Percentiles rank a stretch among this genome's conserved stretches.
Conservation (phyloP, 2,888 invertebrate species). For the Drosophila leonis region DNA sequence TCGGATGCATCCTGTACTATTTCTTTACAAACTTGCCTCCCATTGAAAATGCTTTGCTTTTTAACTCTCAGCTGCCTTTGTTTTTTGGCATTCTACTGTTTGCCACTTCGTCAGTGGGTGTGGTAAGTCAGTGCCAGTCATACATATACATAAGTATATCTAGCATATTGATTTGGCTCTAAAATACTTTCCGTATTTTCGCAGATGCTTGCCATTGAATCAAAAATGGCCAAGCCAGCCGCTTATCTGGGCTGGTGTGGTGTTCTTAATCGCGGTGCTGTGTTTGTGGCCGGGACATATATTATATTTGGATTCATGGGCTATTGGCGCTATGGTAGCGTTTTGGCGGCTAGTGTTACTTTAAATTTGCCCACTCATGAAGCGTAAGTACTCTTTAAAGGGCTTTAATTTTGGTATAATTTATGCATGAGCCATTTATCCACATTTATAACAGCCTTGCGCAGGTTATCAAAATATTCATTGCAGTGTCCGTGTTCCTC, state of each 20-base stretch:
- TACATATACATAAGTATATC: too few relatives aligned
- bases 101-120: constrained; percentile 92
- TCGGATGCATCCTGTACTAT: constrained; percentile 89
- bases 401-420: background rate
- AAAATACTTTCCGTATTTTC: too few relatives aligned
- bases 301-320: constrained; percentile 95
- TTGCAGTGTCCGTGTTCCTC: constrained; percentile 93
- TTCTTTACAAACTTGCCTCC: constrained; percentile 89
- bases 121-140: constrained; percentile 87
- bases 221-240: constrained; percentile 95
- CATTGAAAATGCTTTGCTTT: constrained; percentile 75
- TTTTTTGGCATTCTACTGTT: constrained; percentile 96
- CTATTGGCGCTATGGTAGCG: constrained; percentile 93
- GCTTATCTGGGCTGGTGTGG: constrained; percentile 95
- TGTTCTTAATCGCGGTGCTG: constrained; percentile 94
- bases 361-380: constrained; percentile 91
- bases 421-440: background rate
- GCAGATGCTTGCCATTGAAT: constrained; percentile 96
- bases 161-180: background rate
- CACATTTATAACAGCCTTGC: constrained; percentile 87
- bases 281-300: constrained; percentile 91
- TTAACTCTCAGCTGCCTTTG: constrained; percentile 88
- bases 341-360: constrained; percentile 89
- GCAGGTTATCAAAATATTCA: constrained; percentile 91
- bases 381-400: constrained; percentile 86